phyloP scores from a whole-genome alignment of 2,113 vertebrate species.

The Atherinomorus stipes region DNA sequence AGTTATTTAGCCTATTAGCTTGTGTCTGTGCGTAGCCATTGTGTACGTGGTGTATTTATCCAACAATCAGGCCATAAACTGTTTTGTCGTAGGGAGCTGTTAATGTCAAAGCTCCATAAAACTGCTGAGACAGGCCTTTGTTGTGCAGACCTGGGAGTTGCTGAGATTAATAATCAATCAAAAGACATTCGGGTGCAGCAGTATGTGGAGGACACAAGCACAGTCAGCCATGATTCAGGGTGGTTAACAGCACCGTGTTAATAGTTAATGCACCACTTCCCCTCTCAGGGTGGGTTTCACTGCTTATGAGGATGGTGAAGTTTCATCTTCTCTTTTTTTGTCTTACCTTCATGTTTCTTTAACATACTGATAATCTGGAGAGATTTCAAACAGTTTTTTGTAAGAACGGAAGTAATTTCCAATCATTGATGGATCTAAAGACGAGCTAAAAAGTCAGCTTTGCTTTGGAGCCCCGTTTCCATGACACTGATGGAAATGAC shows the following conservation, averaged over 20 bases:
- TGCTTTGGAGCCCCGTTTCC: slow-evolving; percentile 5
- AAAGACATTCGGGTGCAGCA: not conserved
- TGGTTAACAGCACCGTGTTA: not conserved
- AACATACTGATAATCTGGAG: too few species aligned
- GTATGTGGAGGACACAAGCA: slow-evolving; percentile 10
- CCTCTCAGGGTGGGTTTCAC: not conserved
- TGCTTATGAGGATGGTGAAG: not conserved
- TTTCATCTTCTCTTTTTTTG: not conserved
- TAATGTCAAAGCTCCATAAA: not conserved
- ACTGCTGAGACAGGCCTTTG: not conserved
- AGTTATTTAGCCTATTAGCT: not conserved
- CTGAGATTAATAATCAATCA: slow-evolving; percentile 8
- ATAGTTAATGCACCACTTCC: not conserved
- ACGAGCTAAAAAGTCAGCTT: too few species aligned
- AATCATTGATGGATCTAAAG: too few species aligned
- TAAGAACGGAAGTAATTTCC: too few species aligned
- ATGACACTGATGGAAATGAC: not conserved
- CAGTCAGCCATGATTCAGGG: not conserved
- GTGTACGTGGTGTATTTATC: not conserved
- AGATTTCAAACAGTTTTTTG: too few species aligned
- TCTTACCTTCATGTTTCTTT: too few species aligned
- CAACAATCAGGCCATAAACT: not conserved
- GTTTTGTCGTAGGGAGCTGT: not conserved
- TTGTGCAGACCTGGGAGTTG: not conserved
- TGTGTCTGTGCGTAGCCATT: not conserved